These are phyloP conservation scores for Solenodon paradoxus DNA, from an alignment of 2,113 vertebrate species.

Conservation along the genomic window DNA sequence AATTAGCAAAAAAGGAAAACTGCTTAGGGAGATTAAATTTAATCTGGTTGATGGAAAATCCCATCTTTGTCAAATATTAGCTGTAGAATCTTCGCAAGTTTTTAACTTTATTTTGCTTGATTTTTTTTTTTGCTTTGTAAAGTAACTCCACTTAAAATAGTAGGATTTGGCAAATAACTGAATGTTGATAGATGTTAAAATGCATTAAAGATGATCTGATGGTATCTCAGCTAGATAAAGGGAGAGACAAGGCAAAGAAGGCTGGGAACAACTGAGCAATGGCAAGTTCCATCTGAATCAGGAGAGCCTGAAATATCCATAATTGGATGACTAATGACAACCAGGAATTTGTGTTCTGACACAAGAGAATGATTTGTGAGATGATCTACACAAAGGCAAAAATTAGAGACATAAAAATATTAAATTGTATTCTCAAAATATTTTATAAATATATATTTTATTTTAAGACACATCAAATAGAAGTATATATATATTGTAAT, in stretches of 20 bases:
- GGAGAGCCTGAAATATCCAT: not conserved
- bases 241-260: not conserved
- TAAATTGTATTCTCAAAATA: not conserved
- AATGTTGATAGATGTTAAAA: not conserved
- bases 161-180: not conserved
- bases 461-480: slow-evolving; percentile 1
- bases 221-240: not conserved
- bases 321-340: not conserved
- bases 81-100: not conserved
- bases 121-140: not conserved
- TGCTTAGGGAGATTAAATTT: slow-evolving; percentile 17
- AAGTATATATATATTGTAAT: not conserved
- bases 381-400: not conserved
- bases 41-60: slow-evolving; percentile 12
- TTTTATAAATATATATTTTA: not conserved
- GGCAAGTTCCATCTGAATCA: not conserved
- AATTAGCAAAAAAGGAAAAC: slow-evolving; percentile 52
- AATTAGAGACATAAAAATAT: not conserved
- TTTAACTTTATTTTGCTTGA: slow-evolving; percentile 38
- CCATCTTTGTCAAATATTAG: slow-evolving; percentile 25
- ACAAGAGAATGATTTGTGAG: not conserved
- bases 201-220: not conserved
- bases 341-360: not conserved
- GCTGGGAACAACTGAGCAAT: not conserved
- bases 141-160: not conserved